Evolutionary conservation across 2,888 invertebrate genomes (phyloP).

Genomic region (Eupithecia inturbata): DNA sequence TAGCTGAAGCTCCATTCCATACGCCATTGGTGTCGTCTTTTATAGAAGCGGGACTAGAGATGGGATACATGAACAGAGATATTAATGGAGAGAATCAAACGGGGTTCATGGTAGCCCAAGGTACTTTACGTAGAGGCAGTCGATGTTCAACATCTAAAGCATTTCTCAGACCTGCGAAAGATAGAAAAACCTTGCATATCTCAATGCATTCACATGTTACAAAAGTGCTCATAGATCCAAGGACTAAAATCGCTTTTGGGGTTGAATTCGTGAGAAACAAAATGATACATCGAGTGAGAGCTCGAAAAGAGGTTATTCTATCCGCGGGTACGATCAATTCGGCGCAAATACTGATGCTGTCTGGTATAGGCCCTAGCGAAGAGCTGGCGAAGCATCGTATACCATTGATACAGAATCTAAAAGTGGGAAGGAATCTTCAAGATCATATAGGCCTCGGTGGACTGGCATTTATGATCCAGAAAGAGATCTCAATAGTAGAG

Average conservation of each 20-base stretch:
- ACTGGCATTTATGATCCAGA: conserved; percentile 91
- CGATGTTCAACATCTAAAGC: conserved; percentile 96
- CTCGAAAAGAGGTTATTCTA: conserved; percentile 93
- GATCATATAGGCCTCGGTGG: conserved; percentile 95
- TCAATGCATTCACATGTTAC: conserved; percentile 93
- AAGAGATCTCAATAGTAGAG: conserved; percentile 91
- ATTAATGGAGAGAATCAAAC: conserved; percentile 94
- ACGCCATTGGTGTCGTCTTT: conserved; percentile 93
- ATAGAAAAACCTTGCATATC: conserved; percentile 92
- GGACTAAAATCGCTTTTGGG: conserved; percentile 90
- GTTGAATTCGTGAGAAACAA: conserved; percentile 91
- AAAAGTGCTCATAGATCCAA: conserved; percentile 88
- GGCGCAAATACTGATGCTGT: conserved; percentile 96
- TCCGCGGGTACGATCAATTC: conserved; percentile 97
- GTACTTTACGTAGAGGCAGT: conserved; percentile 90
- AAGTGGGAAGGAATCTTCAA: conserved; percentile 94
- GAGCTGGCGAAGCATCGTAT: conserved; percentile 90
- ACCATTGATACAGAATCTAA: conserved; percentile 91
- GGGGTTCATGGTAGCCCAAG: conserved; percentile 95
- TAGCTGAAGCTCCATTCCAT: conserved; percentile 94
- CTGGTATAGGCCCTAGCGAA: conserved; percentile 92
- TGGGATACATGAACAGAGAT: conserved; percentile 94
- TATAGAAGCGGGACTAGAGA: conserved; percentile 91
- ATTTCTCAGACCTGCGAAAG: conserved; percentile 90
- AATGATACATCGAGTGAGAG: conserved; percentile 88